Evolutionary conservation across 2,888 invertebrate genomes (phyloP), one percentile per base, ranked within the genome.

Genomic region (Hyposoter didymator): DNA sequence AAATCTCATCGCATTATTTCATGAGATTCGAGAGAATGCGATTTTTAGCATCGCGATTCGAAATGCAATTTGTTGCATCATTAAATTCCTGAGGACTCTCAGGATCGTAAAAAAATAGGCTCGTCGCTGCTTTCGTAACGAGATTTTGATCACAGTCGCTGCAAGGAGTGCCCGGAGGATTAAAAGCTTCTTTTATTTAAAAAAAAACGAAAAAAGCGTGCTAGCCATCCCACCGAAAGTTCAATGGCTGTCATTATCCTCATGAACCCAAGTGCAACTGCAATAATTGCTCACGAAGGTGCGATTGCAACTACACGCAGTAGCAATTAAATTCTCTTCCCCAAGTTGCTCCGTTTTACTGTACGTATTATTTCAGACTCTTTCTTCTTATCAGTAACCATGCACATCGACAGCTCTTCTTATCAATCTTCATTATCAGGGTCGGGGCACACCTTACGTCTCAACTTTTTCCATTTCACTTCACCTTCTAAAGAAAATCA

Each of bases 351-450:
- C 52, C 52, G 32, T 80, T 66, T 45, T 55, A 10, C 43, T 28
- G 10, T 2, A 3, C 28, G 32, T 55, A 69, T 28, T 28, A 47
- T 22, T 28, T 70, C 17, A 19, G 59, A 14, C 28, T n/a, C 52
- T 73, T 72, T 52, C 1, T 52, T 64, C 64, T 73, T 73, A 80
- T 80, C 70, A 22, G 62, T n/a, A 17, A 12, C 39, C 43, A 66
- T 64, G 14, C 12, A 59, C 28, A 62, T 47, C 22, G 39, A 55
- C 39, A 52, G 47, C 39, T 72, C 66, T 32, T n/a, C 28, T 66
- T 74, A 74, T 81, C 73, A 67, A 66, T 66, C 64, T 64, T 66
- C 49, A 73, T 73, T 78, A 70, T 78, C 78, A 78, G 70, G 43
- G 19, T 69, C 69, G 45, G 2, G 59, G 45, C 69, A 70, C 59